A percentile compares a stretch with the other conserved stretches of the same genome.
Evolutionary conservation across 1,140 invertebrate species (phyloP).

Genomic region (Gerris buenoi): DNA sequence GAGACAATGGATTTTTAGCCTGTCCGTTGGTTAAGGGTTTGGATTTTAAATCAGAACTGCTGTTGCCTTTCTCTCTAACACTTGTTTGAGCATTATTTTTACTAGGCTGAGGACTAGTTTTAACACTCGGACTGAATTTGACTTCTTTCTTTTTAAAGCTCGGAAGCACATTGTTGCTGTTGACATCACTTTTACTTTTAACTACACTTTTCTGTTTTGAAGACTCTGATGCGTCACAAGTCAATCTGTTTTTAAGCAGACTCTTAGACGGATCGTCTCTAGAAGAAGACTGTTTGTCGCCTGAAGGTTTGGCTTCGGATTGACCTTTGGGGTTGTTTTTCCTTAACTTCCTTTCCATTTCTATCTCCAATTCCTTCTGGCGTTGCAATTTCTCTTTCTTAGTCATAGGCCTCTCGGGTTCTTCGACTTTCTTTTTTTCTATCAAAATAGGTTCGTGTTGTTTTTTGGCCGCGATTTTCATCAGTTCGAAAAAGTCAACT

Average conservation of each 20-base stretch:
- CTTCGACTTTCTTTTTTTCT: slow-evolving; percentile 34
- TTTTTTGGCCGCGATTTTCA: slow-evolving; percentile 69
- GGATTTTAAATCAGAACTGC: background rate
- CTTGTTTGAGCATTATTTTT: background rate
- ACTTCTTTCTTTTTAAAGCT: background rate
- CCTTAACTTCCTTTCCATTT: slow-evolving; percentile 8
- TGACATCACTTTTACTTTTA: background rate
- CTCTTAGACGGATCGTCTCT: background rate
- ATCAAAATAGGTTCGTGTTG: slow-evolving; percentile 56
- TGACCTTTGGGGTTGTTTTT: slow-evolving; percentile 15
- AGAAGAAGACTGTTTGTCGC: slow-evolving; percentile 34
- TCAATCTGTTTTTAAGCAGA: background rate
- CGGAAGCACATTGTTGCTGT: background rate
- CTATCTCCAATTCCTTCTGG: slow-evolving; percentile 39
- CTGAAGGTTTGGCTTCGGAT: slow-evolving; percentile 32
- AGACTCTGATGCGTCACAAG: too few relatives aligned
- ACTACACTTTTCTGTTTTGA: background rate
- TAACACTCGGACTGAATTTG: too few relatives aligned
- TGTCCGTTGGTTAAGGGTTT: background rate
- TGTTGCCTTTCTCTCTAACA: background rate
- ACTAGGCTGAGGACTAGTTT: too few relatives aligned
- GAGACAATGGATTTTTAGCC: background rate
- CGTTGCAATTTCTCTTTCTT: slow-evolving; percentile 61
- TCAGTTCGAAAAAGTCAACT: slow-evolving; percentile 52
- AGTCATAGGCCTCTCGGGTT: slow-evolving; percentile 45